Base-by-base conservation (phyloP, 2,113 vertebrate species). In the Vicugna pacos region DNA sequence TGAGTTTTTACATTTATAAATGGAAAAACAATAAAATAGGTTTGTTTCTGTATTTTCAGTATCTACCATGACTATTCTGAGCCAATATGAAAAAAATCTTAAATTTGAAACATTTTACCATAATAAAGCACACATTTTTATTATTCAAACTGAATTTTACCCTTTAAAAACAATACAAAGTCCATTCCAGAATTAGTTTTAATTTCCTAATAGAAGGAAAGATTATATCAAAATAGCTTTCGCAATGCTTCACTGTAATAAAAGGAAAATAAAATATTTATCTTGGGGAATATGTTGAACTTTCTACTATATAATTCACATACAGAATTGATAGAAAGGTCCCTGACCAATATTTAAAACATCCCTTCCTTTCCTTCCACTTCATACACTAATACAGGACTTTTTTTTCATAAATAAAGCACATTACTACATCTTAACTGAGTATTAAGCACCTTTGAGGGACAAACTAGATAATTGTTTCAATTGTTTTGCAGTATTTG, bases 141-240 rank as follows among this genome's bases (percentile, higher is more conserved):
- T 91, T 75, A 83, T 52, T 92, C 42, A 86, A 81, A 69, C 13
- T 60, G 24, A 80, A 65, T 65, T 94, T 92, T 72, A 67, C 10
- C n/a, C 9, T 60, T 94, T 85, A 32, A 60, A 97, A 79, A 54
- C 3, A 52, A 32, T 52, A 26, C 13, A 89, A 86, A 48, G 12
- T 85, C 11, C 85, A 48, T 75, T 94, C 3, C 15, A 26, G 11
- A 52, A 81, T 8, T 73, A n/a, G 46, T 30, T 19, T 54, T 96
- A 12, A 54, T 75, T 86, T 92, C 26, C 5, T 86, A 69, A 13
- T 84, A 79, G 16, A 70, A 87, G n/a, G 5, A 20, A 77, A 77
- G 15, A 58, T 79, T 91, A 0, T 58, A 62, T 80, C 75, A 2
- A 67, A 26, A 26, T 20, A 69, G 15, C 20, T 65, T 72, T 56